phyloP scores from a whole-genome alignment of 2,888 invertebrate species.

The Synanthedon vespiformis region DNA sequence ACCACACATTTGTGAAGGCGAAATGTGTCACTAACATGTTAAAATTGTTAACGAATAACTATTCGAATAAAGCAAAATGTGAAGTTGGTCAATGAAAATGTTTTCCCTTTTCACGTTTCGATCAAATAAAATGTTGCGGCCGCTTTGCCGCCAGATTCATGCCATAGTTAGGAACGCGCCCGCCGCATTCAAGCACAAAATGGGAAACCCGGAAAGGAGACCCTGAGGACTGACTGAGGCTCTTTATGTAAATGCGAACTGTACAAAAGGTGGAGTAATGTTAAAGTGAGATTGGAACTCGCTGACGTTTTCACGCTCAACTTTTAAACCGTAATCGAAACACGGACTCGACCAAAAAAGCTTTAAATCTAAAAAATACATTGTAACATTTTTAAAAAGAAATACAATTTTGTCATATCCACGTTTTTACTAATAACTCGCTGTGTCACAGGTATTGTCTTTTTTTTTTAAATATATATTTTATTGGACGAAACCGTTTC shows the following conservation, averaged over 20 bases:
- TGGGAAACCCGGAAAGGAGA: conserved; percentile 57
- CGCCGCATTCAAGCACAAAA: conserved; percentile 57
- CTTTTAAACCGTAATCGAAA: conserved; percentile 18
- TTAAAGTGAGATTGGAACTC: conserved; percentile 52
- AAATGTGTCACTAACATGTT: not conserved
- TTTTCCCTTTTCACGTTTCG: conserved; percentile 28
- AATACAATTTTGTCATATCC: too few species aligned
- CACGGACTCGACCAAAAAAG: conserved; percentile 10
- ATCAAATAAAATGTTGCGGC: conserved; percentile 43
- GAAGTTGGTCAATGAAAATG: conserved; percentile 9
- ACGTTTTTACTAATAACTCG: too few species aligned
- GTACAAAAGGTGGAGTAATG: conserved; percentile 57
- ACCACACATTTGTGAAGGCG: too few species aligned
- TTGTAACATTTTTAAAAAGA: too few species aligned
- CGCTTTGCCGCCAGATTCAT: conserved; percentile 44
- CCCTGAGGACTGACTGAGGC: conserved; percentile 52
- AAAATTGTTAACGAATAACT: conserved; percentile 1
- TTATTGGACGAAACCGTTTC: too few species aligned
- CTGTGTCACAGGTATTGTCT: too few species aligned
- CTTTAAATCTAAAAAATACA: too few species aligned
- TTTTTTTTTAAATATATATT: too few species aligned
- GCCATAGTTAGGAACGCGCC: conserved; percentile 30
- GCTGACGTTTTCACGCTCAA: conserved; percentile 34
- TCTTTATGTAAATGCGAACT: conserved; percentile 62
- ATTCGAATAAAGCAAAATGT: conserved; percentile 2